These are phyloP conservation scores for Cyphomyrmex costatus DNA, from an alignment of 1,140 invertebrate species.

Conservation along the genomic window DNA sequence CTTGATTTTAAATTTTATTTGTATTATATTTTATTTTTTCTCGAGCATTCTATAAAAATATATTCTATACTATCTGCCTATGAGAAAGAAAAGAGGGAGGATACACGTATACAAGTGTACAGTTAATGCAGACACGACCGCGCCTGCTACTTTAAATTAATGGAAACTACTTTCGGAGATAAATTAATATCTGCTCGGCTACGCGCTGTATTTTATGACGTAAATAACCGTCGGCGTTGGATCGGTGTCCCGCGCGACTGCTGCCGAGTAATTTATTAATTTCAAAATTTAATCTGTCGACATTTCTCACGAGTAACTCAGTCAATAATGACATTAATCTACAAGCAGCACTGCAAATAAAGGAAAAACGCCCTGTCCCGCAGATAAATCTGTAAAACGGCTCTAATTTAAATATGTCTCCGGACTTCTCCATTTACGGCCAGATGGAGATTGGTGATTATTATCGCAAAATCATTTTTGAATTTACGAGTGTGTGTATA, in stretches of 20 bases:
- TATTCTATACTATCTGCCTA: not conserved
- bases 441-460: constrained; percentile 30
- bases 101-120: constrained; percentile 34
- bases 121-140: constrained; percentile 57
- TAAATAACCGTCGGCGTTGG: constrained; percentile 56
- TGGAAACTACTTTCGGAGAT: constrained; percentile 66
- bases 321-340: constrained; percentile 55
- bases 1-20: not conserved
- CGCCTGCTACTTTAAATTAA: constrained; percentile 63
- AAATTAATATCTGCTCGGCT: constrained; percentile 66
- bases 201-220: constrained; percentile 60
- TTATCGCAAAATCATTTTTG: constrained; percentile 39
- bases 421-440: not conserved
- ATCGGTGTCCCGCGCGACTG: constrained; percentile 55
- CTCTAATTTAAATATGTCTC: constrained; percentile 18
- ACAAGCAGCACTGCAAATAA: constrained; percentile 10
- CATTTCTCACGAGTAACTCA: constrained; percentile 59
- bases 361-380: not conserved
- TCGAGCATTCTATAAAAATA: not conserved
- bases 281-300: constrained; percentile 57
- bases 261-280: constrained; percentile 59
- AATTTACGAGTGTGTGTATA: constrained; percentile 19
- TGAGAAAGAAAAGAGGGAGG: not conserved
- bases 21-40: not conserved
- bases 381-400: constrained; percentile 23